These are phyloP conservation scores for Eurytoma californica DNA, from an alignment of 2,888 invertebrate species.

Conservation along the genomic window DNA sequence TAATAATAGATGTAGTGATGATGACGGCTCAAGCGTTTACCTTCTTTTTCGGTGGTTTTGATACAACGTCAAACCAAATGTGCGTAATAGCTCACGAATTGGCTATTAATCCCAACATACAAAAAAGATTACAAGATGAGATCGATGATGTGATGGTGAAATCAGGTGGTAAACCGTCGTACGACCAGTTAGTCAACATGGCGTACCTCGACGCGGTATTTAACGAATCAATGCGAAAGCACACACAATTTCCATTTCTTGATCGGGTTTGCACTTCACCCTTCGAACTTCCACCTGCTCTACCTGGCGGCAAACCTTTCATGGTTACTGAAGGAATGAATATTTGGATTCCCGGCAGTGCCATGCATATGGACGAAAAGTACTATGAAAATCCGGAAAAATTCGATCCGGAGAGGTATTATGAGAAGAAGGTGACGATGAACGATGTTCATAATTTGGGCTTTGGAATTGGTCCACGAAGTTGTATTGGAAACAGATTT, in stretches of 20 bases:
- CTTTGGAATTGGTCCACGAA: conserved; percentile 71
- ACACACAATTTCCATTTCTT: conserved; percentile 61
- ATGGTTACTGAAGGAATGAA: conserved; percentile 65
- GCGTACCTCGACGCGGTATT: conserved; percentile 78
- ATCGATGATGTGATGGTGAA: conserved; percentile 65
- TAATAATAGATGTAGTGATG: conserved; percentile 66
- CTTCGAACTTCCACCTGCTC: conserved; percentile 67
- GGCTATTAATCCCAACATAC: conserved; percentile 62
- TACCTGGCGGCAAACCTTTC: conserved; percentile 66
- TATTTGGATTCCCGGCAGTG: conserved; percentile 68
- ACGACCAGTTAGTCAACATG: conserved; percentile 75
- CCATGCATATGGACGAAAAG: conserved; percentile 69
- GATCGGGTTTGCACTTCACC: conserved; percentile 67
- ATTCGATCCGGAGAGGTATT: conserved; percentile 72
- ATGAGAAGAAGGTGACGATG: conserved; percentile 40
- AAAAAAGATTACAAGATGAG: conserved; percentile 65
- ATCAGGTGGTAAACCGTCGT: conserved; percentile 69
- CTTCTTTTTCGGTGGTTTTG: conserved; percentile 66
- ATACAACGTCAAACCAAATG: conserved; percentile 63
- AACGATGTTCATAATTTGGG: conserved; percentile 37
- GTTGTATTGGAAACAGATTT: conserved; percentile 69
- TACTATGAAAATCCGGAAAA: conserved; percentile 71
- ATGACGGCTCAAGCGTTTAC: conserved; percentile 69
- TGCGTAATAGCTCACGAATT: conserved; percentile 63
- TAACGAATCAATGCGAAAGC: conserved; percentile 66